Evolutionary conservation across 2,888 invertebrate species (phyloP), one percentile per base, ranked within the genome.

Genomic region (Bellardia bayeri): DNA sequence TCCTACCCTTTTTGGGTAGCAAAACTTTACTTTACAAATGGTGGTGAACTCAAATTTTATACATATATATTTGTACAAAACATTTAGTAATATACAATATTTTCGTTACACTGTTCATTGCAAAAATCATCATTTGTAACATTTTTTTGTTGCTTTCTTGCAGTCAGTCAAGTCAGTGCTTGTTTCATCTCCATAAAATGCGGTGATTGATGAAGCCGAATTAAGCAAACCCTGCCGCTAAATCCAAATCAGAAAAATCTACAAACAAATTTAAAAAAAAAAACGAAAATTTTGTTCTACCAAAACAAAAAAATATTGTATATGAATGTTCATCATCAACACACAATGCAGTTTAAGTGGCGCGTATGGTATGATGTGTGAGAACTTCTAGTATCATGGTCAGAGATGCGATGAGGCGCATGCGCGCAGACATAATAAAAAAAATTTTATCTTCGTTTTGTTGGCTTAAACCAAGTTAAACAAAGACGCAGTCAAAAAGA

Each of bases 181-280:
- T 61, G 79, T 76, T 85, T 88, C 88, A 89, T 89, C 82, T 88
- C 88, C 89, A 89, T 90, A 90, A 90, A 90, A 89, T 85, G 87
- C 80, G 83, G 84, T 90, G 90, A 90, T 90, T 90, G 89, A 90
- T 90, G 90, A 90, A 89, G 86, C 90, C 88, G 90, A 90, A 90
- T 90, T 90, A 90, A 90, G 89, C 84, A 86, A 89, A 89, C 89
- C 86, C 88, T 88, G 86, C 88, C 88, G 87, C 86, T 86, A 83
- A 85, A 82, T 75, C 75, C 74, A 63, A 79, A 85, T 86, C 56
- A 81, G 23, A 83, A 81, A 79, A 85, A 85, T 87, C 78, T 86
- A 64, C 79, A 69, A 76, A 45, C 30, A 51, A 66, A 33, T 1
- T 6, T 6, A 40, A 72, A 37, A 61, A 64, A 49, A 49, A 37